Evolutionary conservation across 2,797 vertebrate species (phyloP).

Genomic region (Amblyopsis hoosieri): DNA sequence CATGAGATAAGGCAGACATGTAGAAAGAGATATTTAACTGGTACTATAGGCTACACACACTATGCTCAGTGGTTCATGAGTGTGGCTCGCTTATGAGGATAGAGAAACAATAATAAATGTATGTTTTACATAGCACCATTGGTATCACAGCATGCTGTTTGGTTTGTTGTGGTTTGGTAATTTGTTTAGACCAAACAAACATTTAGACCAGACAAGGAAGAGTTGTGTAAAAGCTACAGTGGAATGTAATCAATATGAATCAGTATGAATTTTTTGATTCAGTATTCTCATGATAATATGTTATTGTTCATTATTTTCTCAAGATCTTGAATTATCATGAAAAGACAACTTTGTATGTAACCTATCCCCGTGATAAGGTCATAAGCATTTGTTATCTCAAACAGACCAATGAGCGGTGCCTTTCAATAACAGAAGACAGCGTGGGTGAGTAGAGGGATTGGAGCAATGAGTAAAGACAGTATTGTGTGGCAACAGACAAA

Average conservation of each 20-base stretch:
- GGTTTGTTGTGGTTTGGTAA: background rate
- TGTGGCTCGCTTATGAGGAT: slow-evolving; percentile 16
- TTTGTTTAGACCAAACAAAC: slow-evolving; percentile 1
- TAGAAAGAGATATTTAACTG: slow-evolving; percentile 17
- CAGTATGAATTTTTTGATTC: slow-evolving; percentile 6
- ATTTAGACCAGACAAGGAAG: background rate
- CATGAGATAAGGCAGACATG: slow-evolving; percentile 40
- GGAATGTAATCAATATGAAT: slow-evolving; percentile 50
- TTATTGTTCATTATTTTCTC: too few species aligned
- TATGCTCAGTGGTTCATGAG: slow-evolving; percentile 9
- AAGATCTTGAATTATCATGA: too few species aligned
- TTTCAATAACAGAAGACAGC: slow-evolving; percentile 16
- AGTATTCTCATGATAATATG: too few species aligned
- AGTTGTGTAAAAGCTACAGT: slow-evolving; percentile 25
- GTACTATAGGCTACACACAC: slow-evolving; percentile 1
- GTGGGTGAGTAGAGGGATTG: slow-evolving; percentile 14
- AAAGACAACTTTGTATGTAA: too few species aligned
- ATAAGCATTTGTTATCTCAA: too few species aligned
- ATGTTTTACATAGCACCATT: background rate
- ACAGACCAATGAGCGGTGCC: too few species aligned
- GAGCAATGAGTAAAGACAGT: background rate
- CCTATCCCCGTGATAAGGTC: too few species aligned
- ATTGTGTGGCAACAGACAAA: slow-evolving; percentile 30
- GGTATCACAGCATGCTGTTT: slow-evolving; percentile 13
- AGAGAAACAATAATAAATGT: slow-evolving; percentile 31